Base-by-base conservation (phyloP, 2,113 vertebrate genomes). In the Grammomys dolichurus region DNA sequence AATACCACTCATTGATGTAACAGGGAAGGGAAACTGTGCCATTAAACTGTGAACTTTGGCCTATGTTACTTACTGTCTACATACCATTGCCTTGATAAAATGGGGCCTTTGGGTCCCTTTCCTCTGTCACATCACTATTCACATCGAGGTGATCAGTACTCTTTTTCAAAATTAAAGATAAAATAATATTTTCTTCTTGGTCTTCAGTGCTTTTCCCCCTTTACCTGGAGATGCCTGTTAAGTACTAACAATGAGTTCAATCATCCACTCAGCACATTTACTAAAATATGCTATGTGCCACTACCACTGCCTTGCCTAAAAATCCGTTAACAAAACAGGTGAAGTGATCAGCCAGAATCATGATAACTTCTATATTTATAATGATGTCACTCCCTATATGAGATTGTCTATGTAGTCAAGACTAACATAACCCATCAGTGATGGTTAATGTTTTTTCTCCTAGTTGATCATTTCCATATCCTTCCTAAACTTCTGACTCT, bases 91-190 rank as follows among this genome's bases (percentile, higher is more conserved):
- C 93, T 94, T 16, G 63, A 94, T 33, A 95, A 72, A 72, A 40
- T 73, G 70, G 33, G 48, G 51, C 58, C 69, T 96, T 97, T 95
- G 72, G 91, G 94, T 22, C 5, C 94, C 72, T 75, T 90, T 2
- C 13, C 19, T 88, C 0, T 81, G 72, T 19, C 80, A 77, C 28
- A 33, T 43, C 56, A 77, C 73, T 36, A 94, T 85, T 86, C 26
- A 90, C 69, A 93, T n/a, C 26, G 84, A 67, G 16, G 67, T 95
- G 16, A 8, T 40, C 54, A 81, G 93, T 11, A 82, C 13, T 86
- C 43, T 2, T 33, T 92, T 95, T 94, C n/a, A 92, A 95, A 95
- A 93, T 72, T 81, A 92, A 93, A 89, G 7, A 43, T 89, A 90
- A 94, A 70, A 13, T 75, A 80, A 19, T 33, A 90, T 16, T 58